Conservation (phyloP, 2,888 invertebrate genomes). For the Pimpla rufipes region DNA sequence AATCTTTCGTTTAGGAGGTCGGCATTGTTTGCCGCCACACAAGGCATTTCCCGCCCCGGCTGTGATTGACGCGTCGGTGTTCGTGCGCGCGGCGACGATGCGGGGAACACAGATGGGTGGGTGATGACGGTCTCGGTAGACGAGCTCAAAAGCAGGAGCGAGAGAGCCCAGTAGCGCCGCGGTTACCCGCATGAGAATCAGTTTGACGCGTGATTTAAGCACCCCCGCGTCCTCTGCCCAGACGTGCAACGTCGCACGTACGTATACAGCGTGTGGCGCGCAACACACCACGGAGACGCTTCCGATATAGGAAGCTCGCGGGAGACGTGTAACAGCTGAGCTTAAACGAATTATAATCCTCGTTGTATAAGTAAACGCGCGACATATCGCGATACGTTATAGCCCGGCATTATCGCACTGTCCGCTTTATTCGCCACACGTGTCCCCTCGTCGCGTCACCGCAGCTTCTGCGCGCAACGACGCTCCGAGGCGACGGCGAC, state of each 20-base stretch:
- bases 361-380: conserved; percentile 60
- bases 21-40: conserved; percentile 32
- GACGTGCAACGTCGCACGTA: conserved; percentile 50
- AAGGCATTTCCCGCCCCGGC: conserved; percentile 39
- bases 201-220: conserved; percentile 67
- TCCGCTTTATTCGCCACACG: neutral
- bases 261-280: no score
- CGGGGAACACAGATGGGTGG: conserved; percentile 14
- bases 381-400: conserved; percentile 31
- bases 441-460: neutral
- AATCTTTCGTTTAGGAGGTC: conserved; percentile 34
- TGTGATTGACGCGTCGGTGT: conserved; percentile 53
- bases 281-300: conserved; percentile 30
- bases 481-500: no score
- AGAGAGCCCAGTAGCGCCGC: conserved; percentile 24
- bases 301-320: conserved; percentile 6
- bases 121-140: conserved; percentile 47
- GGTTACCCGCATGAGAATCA: conserved; percentile 56
- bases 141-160: conserved; percentile 42
- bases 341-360: conserved; percentile 64
- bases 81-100: conserved; percentile 16
- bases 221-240: conserved; percentile 54
- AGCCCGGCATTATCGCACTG: neutral
- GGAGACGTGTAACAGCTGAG: conserved; percentile 59
- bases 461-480: neutral